Percentiles rank a stretch among this genome's conserved stretches.
Evolutionary conservation across 2,888 invertebrate genomes (phyloP).

Genomic region (Diploptera punctata): DNA sequence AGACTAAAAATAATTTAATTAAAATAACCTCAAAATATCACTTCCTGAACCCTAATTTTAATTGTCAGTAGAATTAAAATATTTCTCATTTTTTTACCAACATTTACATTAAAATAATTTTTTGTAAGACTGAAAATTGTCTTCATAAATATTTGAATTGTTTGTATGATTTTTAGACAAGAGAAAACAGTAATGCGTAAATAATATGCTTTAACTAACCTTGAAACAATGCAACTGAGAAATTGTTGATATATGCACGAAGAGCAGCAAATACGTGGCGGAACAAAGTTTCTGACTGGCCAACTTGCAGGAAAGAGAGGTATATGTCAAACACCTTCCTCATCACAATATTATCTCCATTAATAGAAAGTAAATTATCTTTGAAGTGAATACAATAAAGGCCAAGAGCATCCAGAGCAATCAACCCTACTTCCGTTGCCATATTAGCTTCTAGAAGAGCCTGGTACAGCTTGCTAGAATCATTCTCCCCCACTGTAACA

Average conservation of each 20-base stretch:
- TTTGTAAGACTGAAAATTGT: no score
- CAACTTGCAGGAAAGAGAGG: conserved; percentile 82
- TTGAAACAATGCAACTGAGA: conserved; percentile 82
- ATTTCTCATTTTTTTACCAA: no score
- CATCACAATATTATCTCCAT: conserved; percentile 78
- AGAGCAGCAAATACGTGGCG: conserved; percentile 92
- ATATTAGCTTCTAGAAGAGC: conserved; percentile 80
- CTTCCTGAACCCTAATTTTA: no score
- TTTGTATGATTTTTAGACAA: no score
- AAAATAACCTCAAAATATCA: no score
- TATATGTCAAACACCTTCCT: conserved; percentile 85
- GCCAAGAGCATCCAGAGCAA: conserved; percentile 85
- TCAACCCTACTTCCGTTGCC: conserved; percentile 88
- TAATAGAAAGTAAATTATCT: conserved; percentile 60
- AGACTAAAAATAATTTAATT: no score
- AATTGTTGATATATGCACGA: conserved; percentile 90
- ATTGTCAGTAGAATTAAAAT: no score
- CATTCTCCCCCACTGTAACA: conserved; percentile 56
- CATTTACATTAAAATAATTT: no score
- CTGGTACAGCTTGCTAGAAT: conserved; percentile 64
- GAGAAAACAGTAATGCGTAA: no score
- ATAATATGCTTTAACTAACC: conserved; percentile 65
- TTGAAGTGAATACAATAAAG: conserved; percentile 82
- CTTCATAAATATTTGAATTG: no score
- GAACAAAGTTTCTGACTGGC: conserved; percentile 91